Evolutionary conservation across 2,797 vertebrate genomes (phyloP).

Genomic region (Danio albolineatus): DNA sequence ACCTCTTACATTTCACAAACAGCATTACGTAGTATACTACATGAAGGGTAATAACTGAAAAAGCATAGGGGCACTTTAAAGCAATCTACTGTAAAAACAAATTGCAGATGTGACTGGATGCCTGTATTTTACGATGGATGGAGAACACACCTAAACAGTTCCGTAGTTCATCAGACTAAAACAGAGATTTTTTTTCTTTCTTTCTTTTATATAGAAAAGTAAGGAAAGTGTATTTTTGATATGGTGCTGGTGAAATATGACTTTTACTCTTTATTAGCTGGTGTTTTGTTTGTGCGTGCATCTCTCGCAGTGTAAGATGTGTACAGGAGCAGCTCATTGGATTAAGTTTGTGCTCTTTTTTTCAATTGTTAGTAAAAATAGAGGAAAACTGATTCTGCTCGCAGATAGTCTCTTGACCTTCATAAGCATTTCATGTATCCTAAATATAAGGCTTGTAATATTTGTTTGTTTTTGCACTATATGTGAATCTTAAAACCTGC

Average conservation of each 20-base stretch:
- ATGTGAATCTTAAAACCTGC: background rate
- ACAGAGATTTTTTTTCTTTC: background rate
- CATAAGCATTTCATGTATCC: background rate
- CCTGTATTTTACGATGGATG: conserved; percentile 3
- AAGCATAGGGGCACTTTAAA: conserved; percentile 10
- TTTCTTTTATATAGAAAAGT: background rate
- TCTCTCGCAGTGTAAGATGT: background rate
- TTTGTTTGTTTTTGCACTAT: background rate
- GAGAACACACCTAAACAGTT: background rate
- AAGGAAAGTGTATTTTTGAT: conserved; percentile 52
- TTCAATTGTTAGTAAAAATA: background rate
- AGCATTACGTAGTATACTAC: no score
- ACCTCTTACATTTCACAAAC: no score
- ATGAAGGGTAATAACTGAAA: no score
- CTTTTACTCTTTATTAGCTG: conserved; percentile 36
- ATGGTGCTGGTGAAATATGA: conserved; percentile 35
- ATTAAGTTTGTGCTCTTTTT: conserved; percentile 7
- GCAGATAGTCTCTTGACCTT: background rate
- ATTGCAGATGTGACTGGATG: conserved; percentile 9
- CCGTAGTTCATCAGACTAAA: conserved; percentile 4
- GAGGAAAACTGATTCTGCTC: background rate
- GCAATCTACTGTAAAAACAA: conserved; percentile 45
- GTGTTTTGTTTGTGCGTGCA: conserved; percentile 20
- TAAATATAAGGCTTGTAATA: conserved; percentile 1
- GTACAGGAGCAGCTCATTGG: conserved; percentile 1